Percentiles rank a stretch among this genome's conserved stretches.
These are phyloP conservation scores for Xanthia icteritia DNA, from an alignment of 2,888 invertebrate genomes.

Conservation along the genomic window DNA sequence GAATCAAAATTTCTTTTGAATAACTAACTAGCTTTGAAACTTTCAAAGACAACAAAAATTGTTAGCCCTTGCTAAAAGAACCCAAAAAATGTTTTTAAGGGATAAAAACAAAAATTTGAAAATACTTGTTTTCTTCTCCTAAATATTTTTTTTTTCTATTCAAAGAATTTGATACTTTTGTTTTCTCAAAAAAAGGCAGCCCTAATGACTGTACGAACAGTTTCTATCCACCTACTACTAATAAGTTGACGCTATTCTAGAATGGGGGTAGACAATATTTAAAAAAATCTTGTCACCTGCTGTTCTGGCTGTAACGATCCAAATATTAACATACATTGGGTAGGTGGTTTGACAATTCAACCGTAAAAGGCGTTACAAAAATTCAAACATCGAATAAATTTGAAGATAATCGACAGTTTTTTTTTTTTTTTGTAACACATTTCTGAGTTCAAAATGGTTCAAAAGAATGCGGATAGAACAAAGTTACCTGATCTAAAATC, in stretches of 20 bases:
- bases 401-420: not conserved
- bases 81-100: too few relatives aligned
- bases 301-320: not conserved
- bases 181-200: too few relatives aligned
- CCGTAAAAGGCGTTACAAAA: conserved; percentile 5
- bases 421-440: conserved; percentile 21
- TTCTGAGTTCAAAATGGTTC: conserved; percentile 23
- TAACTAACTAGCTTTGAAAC: too few relatives aligned
- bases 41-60: too few relatives aligned
- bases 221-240: not conserved
- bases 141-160: too few relatives aligned
- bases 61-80: too few relatives aligned
- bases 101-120: too few relatives aligned
- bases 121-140: too few relatives aligned
- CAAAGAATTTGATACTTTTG: too few relatives aligned
- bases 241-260: conserved; percentile 2
- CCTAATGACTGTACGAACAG: not conserved
- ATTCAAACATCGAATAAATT: conserved; percentile 20
- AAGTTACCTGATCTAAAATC: conserved; percentile 60
- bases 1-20: too few relatives aligned
- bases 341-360: conserved; percentile 6
- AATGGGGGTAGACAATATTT: conserved; percentile 7
- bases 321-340: not conserved
- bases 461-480: conserved; percentile 46
- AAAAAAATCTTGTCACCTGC: conserved; percentile 13